A percentile compares a stretch with the other conserved stretches of the same genome.
phyloP scores from a whole-genome alignment of 2,113 vertebrate genomes.

The Malaclemys terrapin region DNA sequence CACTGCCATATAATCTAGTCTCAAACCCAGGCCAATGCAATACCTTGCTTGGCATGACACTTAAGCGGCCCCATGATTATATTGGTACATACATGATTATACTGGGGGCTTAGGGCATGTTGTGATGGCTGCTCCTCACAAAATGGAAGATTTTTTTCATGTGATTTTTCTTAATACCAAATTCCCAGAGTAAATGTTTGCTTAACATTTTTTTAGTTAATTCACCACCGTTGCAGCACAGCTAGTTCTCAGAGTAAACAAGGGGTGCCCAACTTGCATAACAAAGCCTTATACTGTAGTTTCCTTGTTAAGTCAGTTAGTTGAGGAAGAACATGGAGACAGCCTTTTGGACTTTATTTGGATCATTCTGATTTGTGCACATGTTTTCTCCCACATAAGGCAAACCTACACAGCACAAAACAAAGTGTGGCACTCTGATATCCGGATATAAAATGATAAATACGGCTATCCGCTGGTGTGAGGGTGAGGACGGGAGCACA shows the following conservation, averaged over 20 bases:
- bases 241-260: neutral
- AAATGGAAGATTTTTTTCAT: neutral
- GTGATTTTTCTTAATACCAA: neutral
- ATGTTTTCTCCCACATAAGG: conserved; percentile 19
- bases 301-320: neutral
- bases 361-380: neutral
- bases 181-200: neutral
- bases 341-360: neutral
- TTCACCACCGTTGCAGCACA: neutral
- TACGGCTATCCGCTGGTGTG: neutral
- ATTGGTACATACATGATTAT: neutral
- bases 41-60: neutral
- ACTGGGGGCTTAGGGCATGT: neutral
- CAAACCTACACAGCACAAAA: conserved; percentile 40
- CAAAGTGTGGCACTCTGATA: conserved; percentile 1
- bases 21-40: neutral
- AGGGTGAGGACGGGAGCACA: neutral
- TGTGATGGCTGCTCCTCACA: neutral
- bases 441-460: conserved; percentile 11
- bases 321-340: neutral
- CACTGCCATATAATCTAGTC: neutral
- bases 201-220: neutral
- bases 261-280: neutral
- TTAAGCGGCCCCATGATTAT: neutral
- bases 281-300: neutral